These are phyloP conservation scores for Laticauda colubrina DNA, from an alignment of 2,113 vertebrate genomes.

Conservation along the genomic window DNA sequence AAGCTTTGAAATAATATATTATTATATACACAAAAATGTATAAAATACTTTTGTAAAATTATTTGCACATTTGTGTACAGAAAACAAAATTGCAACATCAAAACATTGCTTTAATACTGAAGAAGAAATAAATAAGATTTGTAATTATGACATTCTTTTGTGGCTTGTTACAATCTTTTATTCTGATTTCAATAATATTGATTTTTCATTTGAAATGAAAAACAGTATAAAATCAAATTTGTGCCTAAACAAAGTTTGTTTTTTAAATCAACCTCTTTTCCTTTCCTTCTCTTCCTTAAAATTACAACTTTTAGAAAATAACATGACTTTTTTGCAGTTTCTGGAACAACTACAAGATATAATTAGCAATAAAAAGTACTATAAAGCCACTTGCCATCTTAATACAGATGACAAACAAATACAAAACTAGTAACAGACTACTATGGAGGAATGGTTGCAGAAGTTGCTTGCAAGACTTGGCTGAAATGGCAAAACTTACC, in stretches of 20 bases:
- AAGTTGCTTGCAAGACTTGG: too few species aligned
- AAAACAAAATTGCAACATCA: not conserved
- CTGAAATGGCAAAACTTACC: too few species aligned
- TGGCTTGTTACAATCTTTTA: constrained; percentile 27
- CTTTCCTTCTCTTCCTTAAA: not conserved
- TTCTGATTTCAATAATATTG: not conserved
- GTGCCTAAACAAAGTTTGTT: not conserved
- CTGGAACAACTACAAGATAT: constrained; percentile 30
- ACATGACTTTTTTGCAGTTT: constrained; percentile 3
- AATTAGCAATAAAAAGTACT: constrained; percentile 30
- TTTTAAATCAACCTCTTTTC: constrained; percentile 18
- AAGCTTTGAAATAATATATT: not conserved
- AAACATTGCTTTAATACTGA: not conserved
- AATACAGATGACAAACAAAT: not conserved
- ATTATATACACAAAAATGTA: not conserved
- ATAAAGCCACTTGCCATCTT: not conserved
- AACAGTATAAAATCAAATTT: constrained; percentile 22
- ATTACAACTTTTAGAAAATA: constrained; percentile 39
- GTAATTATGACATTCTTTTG: constrained; percentile 34
- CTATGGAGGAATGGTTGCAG: too few species aligned
- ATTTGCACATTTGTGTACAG: not conserved
- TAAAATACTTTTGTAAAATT: not conserved
- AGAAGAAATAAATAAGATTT: constrained; percentile 6
- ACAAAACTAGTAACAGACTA: not conserved
- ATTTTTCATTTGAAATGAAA: constrained; percentile 30